Evolutionary conservation across 2,797 vertebrate genomes (phyloP).

Genomic region (Lagorchestes hirsutus): DNA sequence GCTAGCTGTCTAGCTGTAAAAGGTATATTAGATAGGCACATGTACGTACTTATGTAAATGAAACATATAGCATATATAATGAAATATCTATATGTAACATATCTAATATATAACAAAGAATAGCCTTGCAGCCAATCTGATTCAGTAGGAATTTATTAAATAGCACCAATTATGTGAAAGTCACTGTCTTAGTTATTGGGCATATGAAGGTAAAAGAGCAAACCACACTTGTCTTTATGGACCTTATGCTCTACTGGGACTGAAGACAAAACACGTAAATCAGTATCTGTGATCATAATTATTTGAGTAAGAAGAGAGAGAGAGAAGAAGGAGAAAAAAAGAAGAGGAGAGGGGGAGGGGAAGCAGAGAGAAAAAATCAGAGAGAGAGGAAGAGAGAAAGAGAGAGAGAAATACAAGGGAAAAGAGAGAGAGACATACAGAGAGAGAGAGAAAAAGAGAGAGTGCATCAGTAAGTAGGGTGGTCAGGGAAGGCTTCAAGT

Average conservation of each 20-base stretch:
- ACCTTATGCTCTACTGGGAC: neutral
- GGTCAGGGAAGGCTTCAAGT: too few relatives aligned
- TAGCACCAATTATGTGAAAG: neutral
- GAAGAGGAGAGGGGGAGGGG: rapidly evolving
- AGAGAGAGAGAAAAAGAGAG: too few relatives aligned
- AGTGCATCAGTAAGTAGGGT: too few relatives aligned
- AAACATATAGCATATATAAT: neutral
- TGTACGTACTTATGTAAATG: neutral
- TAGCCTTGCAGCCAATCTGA: neutral
- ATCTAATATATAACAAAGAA: neutral
- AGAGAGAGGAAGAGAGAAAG: too few relatives aligned
- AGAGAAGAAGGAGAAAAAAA: neutral
- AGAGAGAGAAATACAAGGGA: too few relatives aligned
- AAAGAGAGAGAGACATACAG: too few relatives aligned
- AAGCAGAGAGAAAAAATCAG: too few relatives aligned
- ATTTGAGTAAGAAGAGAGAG: neutral
- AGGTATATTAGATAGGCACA: neutral
- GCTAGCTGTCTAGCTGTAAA: neutral
- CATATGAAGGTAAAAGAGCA: neutral
- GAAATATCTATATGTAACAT: neutral
- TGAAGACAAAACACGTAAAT: neutral
- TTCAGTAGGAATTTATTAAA: neutral
- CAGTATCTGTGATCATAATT: neutral
- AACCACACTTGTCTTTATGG: neutral
- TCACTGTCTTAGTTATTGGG: neutral